Evolutionary conservation across 2,113 vertebrate species (phyloP).

Genomic region (Anarrhichthys ocellatus): DNA sequence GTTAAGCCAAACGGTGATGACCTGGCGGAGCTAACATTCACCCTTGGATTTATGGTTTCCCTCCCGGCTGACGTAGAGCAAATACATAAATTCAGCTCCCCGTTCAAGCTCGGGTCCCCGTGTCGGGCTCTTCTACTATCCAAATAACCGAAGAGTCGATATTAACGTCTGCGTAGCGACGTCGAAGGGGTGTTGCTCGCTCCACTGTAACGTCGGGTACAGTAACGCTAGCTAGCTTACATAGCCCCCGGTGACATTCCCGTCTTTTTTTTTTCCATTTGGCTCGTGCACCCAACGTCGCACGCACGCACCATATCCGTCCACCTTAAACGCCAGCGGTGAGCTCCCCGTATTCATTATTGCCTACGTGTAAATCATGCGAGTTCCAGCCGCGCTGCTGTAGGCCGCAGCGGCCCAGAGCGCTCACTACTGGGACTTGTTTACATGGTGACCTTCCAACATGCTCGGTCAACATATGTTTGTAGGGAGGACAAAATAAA

Average conservation of each 20-base stretch:
- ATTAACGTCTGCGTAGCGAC: slow-evolving; percentile 34
- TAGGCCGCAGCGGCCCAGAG: slow-evolving; percentile 22
- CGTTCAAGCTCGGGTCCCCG: neutral
- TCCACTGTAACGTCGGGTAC: neutral
- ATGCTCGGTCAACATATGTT: neutral
- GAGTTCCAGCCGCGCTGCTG: neutral
- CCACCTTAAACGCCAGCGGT: neutral
- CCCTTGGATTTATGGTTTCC: slow-evolving; percentile 3
- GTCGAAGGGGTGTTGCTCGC: neutral
- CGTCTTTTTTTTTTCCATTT: slow-evolving; percentile 3
- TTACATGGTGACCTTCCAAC: slow-evolving; percentile 34
- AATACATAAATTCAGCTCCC: neutral
- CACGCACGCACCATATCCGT: neutral
- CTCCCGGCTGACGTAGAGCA: neutral
- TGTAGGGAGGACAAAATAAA: neutral
- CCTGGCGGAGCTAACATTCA: slow-evolving; percentile 32
- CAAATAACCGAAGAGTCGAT: neutral
- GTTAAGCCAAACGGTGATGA: slow-evolving; percentile 16
- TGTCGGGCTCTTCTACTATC: neutral
- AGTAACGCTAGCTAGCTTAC: slow-evolving; percentile 55
- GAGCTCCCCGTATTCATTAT: neutral
- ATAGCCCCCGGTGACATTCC: slow-evolving; percentile 5
- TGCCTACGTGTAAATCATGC: neutral
- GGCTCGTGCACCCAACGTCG: neutral
- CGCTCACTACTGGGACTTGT: slow-evolving; percentile 1